A percentile compares a stretch with the other conserved stretches of the same genome.
These are phyloP conservation scores for Tenualosa thibaudeaui DNA, from an alignment of 2,797 vertebrate species.

Conservation along the genomic window DNA sequence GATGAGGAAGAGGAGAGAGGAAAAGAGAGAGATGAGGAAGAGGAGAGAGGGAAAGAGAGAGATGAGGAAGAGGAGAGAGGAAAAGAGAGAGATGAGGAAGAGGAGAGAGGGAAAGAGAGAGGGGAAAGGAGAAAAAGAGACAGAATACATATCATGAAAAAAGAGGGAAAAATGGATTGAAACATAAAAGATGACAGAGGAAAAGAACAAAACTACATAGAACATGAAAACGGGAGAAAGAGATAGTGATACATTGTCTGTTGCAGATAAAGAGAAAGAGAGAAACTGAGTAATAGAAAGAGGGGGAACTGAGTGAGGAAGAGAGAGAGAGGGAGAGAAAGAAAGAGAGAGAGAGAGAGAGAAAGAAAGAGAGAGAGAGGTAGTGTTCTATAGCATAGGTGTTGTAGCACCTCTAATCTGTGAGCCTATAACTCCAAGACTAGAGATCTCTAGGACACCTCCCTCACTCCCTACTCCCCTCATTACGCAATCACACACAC, in stretches of 20 bases:
- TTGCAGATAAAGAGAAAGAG: conserved; percentile 8
- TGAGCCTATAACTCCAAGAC: too few species aligned
- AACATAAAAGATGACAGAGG: conserved; percentile 43
- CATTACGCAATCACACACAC: too few species aligned
- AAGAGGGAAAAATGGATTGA: conserved; percentile 41
- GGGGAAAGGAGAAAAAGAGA: conserved; percentile 35
- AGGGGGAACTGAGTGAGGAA: conserved; percentile 22
- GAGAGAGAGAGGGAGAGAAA: conserved; percentile 30
- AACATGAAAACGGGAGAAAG: not conserved
- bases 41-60: conserved; percentile 30
- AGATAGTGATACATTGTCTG: not conserved
- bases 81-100: conserved; percentile 1
- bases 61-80: not conserved
- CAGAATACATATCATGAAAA: not conserved
- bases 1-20: not conserved
- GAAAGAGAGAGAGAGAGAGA: conserved; percentile 13
- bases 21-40: conserved; percentile 1
- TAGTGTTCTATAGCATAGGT: not conserved
- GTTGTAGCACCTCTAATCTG: not conserved
- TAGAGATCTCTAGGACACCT: too few species aligned
- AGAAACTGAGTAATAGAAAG: not conserved
- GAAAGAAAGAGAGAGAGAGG: not conserved
- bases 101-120: conserved; percentile 30
- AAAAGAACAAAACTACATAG: too few species aligned
- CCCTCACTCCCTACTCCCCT: too few species aligned